Conservation (phyloP, 2,797 vertebrate genomes). For the Characodon lateralis region DNA sequence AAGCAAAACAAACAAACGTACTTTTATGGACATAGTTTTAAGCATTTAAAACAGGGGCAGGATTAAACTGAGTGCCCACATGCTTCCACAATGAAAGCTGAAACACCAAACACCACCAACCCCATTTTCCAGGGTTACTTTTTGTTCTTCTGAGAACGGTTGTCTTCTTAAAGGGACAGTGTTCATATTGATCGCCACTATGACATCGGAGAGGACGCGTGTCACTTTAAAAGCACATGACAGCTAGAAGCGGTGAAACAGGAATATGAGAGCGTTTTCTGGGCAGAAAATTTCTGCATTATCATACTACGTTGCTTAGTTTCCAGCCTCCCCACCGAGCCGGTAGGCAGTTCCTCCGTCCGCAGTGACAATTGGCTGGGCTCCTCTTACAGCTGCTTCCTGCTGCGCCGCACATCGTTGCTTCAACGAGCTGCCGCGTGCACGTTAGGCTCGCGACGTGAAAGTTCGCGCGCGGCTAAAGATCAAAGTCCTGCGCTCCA, state of each 20-base stretch:
- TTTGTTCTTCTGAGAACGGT: background rate
- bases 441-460: slow-evolving; percentile 34
- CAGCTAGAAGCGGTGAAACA: slow-evolving; percentile 14
- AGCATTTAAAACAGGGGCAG: background rate
- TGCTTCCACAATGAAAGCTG: background rate
- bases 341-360: slow-evolving; percentile 68
- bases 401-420: slow-evolving; percentile 1
- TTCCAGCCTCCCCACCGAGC: background rate
- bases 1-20: background rate
- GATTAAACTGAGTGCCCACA: background rate
- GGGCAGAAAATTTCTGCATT: background rate
- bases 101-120: background rate
- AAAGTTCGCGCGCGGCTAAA: slow-evolving; percentile 40
- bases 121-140: background rate
- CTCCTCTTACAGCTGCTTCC: slow-evolving; percentile 29
- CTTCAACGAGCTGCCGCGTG: slow-evolving; percentile 1
- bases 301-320: slow-evolving; percentile 26
- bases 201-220: background rate
- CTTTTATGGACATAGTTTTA: background rate
- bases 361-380: slow-evolving; percentile 69
- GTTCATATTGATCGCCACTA: fast-evolving
- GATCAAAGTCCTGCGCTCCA: slow-evolving; percentile 51
- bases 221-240: slow-evolving; percentile 47
- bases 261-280: slow-evolving; percentile 14
- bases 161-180: slow-evolving; percentile 68